Conservation (phyloP, 1,140 invertebrate species). For the Trigoniulus corallinus region DNA sequence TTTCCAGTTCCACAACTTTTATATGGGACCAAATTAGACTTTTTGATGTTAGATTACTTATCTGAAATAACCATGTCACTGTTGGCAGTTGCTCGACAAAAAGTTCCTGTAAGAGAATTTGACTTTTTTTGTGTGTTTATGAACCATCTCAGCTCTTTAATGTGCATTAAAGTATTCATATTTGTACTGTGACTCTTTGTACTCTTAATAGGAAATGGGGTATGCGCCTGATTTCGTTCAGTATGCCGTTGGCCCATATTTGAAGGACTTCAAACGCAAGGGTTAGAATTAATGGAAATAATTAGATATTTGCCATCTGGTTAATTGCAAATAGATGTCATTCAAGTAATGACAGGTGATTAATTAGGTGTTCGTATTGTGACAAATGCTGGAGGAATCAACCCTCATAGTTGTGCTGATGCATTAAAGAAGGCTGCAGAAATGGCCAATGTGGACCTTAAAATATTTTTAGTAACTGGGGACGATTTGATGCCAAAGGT, state of each 20-base stretch:
- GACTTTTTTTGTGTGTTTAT: slow-evolving; percentile 12
- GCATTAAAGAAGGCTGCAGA: slow-evolving; percentile 24
- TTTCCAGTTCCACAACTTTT: slow-evolving; percentile 30
- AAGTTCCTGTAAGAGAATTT: slow-evolving; percentile 17
- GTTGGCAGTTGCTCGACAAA: slow-evolving; percentile 28
- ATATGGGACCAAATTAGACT: slow-evolving; percentile 30
- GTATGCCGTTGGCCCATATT: slow-evolving; percentile 27
- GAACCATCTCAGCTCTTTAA: not conserved
- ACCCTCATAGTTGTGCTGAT: slow-evolving; percentile 31
- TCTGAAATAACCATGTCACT: slow-evolving; percentile 40
- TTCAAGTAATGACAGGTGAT: too few relatives aligned
- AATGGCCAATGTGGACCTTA: slow-evolving; percentile 25
- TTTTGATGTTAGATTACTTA: slow-evolving; percentile 34
- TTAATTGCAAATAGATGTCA: too few relatives aligned
- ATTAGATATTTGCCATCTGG: too few relatives aligned
- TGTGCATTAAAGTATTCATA: not conserved
- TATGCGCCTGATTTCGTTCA: slow-evolving; percentile 36
- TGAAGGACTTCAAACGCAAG: slow-evolving; percentile 31
- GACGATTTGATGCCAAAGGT: slow-evolving; percentile 26
- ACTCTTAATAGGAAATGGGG: slow-evolving; percentile 22
- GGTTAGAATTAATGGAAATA: too few relatives aligned
- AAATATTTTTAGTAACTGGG: slow-evolving; percentile 30
- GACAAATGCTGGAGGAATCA: slow-evolving; percentile 37
- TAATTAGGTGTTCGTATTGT: slow-evolving; percentile 30
- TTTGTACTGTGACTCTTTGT: not conserved